phyloP scores from a whole-genome alignment of 2,113 vertebrate species.

The Bubo scandiacus region DNA sequence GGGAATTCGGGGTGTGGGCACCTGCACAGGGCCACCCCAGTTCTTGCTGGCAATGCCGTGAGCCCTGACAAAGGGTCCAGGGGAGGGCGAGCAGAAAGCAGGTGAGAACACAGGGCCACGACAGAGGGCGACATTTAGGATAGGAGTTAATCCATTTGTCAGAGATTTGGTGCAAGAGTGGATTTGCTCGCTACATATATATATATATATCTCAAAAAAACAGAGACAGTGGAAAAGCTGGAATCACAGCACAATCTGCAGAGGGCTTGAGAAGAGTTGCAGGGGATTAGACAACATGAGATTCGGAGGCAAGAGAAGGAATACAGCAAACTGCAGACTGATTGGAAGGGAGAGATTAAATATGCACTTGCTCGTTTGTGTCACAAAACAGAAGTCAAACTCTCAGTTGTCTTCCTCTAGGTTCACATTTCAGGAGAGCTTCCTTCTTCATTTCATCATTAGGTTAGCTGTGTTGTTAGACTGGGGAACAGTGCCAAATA shows the following conservation, averaged over 20 bases:
- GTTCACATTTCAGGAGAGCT: background rate
- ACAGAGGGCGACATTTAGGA: background rate
- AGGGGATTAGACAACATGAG: background rate
- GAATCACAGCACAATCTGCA: background rate
- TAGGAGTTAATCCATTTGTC: background rate
- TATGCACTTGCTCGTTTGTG: rapidly evolving
- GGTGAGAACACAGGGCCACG: rapidly evolving
- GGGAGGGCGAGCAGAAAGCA: background rate
- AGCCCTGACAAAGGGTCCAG: too few relatives aligned
- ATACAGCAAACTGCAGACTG: background rate
- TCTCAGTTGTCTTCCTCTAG: background rate
- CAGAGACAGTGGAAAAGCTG: background rate
- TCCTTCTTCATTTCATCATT: background rate
- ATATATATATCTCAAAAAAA: background rate
- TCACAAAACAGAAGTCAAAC: background rate
- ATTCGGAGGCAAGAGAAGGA: background rate
- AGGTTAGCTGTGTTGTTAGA: slow-evolving; percentile 3
- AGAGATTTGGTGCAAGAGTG: background rate
- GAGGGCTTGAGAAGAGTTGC: background rate
- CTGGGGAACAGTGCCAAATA: slow-evolving; percentile 5
- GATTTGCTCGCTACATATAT: background rate
- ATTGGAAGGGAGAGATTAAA: background rate
- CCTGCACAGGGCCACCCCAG: background rate
- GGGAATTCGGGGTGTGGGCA: too few relatives aligned
- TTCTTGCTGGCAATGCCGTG: rapidly evolving